Evolutionary conservation across 2,113 vertebrate genomes (phyloP), one percentile per base, ranked within the genome.

Genomic region (Elaphurus davidianus): DNA sequence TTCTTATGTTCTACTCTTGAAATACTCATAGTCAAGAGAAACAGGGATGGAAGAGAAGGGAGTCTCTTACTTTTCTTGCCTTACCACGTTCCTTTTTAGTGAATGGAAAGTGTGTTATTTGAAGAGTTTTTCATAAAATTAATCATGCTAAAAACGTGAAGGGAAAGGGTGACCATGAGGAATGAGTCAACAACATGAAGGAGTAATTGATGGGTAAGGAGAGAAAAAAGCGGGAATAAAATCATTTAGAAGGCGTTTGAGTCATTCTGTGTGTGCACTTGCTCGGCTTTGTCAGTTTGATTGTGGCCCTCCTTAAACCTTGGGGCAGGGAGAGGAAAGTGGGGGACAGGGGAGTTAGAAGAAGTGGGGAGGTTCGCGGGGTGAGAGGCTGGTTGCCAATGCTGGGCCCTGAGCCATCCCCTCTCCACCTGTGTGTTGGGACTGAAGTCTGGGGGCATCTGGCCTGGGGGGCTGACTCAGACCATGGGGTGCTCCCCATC

Each of bases 41-140:
- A 59, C 3, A 52, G 67, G 25, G 64, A 71, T 6, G 17, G 19
- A 43, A 54, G 16, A 54, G 17, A 9, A 83, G 23, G 15, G 52
- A 52, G 7, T 45, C 6, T 25, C 27, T 4, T 74, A 12, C 62
- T 40, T 90, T 82, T 79, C 28, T 90, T 81, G 47, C 17, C 25
- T 62, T 67, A n/a, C 17, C 7, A 9, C 1, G 28, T 84, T 59
- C 16, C 28, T 91, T 83, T 71, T 64, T 2, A 79, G 4, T 40
- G 27, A 71, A 50, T 19, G 27, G 36, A 15, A 93, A 54, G 25
- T 60, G 12, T 36, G 45, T 40, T 43, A 21, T 81, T 71, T 76
- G 50, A 78, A 92, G 60, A 45, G 45, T 13, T 76, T 92, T 71
- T 85, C 43, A 47, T 93, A 40, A 74, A 94, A 47, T 87, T 45